Conservation (phyloP, 2,113 vertebrate genomes). For the Nibea coibor region DNA sequence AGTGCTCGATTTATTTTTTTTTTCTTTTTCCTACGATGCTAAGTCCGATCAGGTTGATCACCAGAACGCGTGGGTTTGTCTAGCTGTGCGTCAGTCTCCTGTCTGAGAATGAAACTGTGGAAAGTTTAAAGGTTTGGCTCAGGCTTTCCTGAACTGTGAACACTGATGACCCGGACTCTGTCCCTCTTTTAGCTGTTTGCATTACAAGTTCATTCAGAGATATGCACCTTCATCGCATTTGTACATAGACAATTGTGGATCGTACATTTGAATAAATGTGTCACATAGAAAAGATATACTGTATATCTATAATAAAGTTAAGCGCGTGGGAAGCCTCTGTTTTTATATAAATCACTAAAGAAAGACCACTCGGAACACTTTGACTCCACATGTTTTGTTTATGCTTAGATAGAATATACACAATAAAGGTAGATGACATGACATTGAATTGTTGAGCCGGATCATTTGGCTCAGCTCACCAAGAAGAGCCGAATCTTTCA, state of each 20-base stretch:
- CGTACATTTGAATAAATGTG: constrained; percentile 25
- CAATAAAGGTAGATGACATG: no score
- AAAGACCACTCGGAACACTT: neutral
- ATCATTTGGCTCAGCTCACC: no score
- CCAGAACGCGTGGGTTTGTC: neutral
- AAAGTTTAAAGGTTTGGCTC: neutral
- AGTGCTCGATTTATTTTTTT: neutral
- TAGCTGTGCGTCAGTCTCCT: neutral
- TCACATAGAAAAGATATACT: constrained; percentile 32
- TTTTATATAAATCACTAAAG: constrained; percentile 4
- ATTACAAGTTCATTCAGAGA: neutral
- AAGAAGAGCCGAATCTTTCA: no score
- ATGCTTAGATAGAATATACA: no score
- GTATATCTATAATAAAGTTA: constrained; percentile 66
- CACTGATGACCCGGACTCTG: neutral
- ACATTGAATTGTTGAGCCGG: no score
- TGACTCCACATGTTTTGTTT: neutral
- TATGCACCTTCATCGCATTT: constrained; percentile 36
- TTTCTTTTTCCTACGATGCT: neutral
- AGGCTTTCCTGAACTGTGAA: neutral
- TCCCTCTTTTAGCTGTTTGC: constrained; percentile 3
- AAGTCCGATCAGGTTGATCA: neutral
- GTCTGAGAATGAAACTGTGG: neutral
- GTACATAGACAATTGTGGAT: constrained; percentile 52
- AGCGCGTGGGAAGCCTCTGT: constrained; percentile 3